These are phyloP conservation scores for Drosophila ohnishii DNA, from an alignment of 1,140 invertebrate species.

Conservation along the genomic window DNA sequence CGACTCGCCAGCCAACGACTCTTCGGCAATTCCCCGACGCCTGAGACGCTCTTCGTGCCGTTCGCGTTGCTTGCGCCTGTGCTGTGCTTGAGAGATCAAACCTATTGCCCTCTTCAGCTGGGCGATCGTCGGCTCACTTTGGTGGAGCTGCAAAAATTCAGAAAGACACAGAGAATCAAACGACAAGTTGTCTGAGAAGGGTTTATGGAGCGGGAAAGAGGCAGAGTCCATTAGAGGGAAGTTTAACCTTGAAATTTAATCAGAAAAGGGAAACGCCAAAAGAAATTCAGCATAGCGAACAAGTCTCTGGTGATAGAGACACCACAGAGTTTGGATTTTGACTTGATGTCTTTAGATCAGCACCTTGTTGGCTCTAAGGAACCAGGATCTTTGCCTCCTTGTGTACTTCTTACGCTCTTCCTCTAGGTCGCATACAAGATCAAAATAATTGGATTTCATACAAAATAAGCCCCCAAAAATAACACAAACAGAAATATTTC, in stretches of 20 bases:
- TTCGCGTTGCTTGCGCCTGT: conserved; percentile 64
- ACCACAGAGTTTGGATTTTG: neutral
- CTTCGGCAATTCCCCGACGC: conserved; percentile 55
- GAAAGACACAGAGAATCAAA: conserved; percentile 7
- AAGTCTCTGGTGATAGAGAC: neutral
- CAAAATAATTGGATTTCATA: neutral
- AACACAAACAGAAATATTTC: neutral
- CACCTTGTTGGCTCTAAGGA: neutral
- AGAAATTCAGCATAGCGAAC: neutral
- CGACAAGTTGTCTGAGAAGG: neutral
- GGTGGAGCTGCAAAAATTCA: conserved; percentile 58
- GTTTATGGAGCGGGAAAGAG: neutral
- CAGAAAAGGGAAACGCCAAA: neutral
- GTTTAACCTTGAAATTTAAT: conserved; percentile 5
- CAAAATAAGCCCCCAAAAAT: neutral
- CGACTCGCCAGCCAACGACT: conserved; percentile 26
- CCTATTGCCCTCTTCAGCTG: conserved; percentile 76
- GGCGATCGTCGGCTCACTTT: conserved; percentile 68
- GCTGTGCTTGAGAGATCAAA: conserved; percentile 60
- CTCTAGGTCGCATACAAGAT: neutral
- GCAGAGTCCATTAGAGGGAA: neutral
- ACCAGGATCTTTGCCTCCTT: neutral
- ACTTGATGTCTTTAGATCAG: neutral
- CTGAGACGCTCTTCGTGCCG: conserved; percentile 51
- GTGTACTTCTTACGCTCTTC: neutral